Conservation (phyloP, 1,140 invertebrate species). For the Macrobrachium nipponense region DNA sequence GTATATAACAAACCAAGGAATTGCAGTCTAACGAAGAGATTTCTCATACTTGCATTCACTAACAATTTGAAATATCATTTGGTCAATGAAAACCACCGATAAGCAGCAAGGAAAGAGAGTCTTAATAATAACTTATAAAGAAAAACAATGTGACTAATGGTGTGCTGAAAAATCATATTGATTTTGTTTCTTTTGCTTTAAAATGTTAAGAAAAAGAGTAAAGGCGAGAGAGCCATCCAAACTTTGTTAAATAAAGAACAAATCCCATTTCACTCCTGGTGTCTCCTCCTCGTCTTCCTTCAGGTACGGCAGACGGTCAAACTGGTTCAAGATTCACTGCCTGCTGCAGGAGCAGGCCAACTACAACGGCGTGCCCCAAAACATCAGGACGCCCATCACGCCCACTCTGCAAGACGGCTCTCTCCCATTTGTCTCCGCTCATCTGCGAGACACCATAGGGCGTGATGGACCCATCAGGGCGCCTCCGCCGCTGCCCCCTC, state of each 20-base stretch:
- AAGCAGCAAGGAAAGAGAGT: no score
- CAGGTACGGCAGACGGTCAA: conserved; percentile 69
- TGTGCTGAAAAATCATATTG: neutral
- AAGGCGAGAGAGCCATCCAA: neutral
- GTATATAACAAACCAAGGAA: no score
- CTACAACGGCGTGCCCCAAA: conserved; percentile 41
- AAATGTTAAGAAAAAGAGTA: neutral
- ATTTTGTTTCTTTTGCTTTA: no score
- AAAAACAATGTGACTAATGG: neutral
- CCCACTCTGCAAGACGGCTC: conserved; percentile 63
- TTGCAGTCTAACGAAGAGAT: no score
- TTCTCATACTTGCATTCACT: no score
- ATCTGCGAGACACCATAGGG: conserved; percentile 54
- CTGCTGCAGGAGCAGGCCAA: conserved; percentile 74
- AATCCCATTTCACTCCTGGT: no score
- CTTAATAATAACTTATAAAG: no score
- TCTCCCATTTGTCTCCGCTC: conserved; percentile 60
- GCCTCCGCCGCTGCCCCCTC: neutral
- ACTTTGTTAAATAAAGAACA: no score
- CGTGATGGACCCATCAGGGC: conserved; percentile 28
- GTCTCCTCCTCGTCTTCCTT: neutral
- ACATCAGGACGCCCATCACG: conserved; percentile 58
- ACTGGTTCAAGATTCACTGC: conserved; percentile 71
- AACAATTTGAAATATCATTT: no score
- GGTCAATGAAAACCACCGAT: no score